A percentile compares a stretch with the other conserved stretches of the same genome.
These are phyloP conservation scores for Sylvicapra grimmia DNA, from an alignment of 2,113 vertebrate species.

Conservation along the genomic window DNA sequence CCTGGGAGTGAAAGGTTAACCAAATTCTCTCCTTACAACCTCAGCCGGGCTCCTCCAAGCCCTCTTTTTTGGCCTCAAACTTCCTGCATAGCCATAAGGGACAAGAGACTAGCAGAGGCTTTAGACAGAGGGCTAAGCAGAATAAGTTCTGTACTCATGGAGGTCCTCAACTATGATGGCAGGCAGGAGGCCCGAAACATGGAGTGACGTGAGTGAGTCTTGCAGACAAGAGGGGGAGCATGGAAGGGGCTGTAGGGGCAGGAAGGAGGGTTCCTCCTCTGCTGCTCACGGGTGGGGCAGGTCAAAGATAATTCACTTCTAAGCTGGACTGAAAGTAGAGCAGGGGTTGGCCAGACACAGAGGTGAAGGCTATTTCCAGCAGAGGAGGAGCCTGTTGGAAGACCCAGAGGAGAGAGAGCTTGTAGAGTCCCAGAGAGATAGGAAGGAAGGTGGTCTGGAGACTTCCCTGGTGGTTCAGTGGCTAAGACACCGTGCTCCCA, in stretches of 20 bases:
- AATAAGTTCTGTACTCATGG: not conserved
- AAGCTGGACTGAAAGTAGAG: not conserved
- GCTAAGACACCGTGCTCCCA: rapidly evolving
- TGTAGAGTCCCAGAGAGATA: not conserved
- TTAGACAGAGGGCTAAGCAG: not conserved
- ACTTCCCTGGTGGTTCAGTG: not conserved
- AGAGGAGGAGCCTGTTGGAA: not conserved
- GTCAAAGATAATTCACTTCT: not conserved
- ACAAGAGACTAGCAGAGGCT: not conserved
- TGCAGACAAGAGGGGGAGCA: not conserved
- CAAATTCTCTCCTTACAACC: not conserved
- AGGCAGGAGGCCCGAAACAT: not conserved
- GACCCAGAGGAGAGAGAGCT: too few relatives aligned
- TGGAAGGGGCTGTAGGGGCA: not conserved
- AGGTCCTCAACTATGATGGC: not conserved
- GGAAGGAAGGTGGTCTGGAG: not conserved
- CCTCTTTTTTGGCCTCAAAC: not conserved
- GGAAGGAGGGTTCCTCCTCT: not conserved
- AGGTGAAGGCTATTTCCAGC: not conserved
- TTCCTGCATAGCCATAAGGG: not conserved
- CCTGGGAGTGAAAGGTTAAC: not conserved
- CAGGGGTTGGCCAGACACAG: not conserved
- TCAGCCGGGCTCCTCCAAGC: not conserved
- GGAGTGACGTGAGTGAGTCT: not conserved
- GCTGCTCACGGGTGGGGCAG: too few relatives aligned